These are phyloP conservation scores for Sanderia malayensis DNA, from an alignment of 30 jellyfish, hydroid and myxozoan species.

Conservation along the genomic window DNA sequence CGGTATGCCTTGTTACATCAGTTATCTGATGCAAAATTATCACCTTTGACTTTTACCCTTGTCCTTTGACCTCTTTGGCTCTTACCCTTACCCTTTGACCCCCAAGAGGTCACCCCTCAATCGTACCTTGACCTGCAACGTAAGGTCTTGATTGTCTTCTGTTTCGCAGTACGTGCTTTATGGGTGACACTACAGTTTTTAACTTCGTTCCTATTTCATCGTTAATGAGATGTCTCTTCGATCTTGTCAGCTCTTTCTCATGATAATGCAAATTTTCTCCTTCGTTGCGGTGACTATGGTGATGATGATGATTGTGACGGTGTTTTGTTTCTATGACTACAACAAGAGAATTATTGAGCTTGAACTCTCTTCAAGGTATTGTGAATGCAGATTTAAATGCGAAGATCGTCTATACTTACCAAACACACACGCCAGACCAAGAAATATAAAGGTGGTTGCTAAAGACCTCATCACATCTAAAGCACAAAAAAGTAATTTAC, in stretches of 20 bases:
- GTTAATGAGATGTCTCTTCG: slow-evolving; percentile 42
- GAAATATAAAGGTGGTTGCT: background rate
- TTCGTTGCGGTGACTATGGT: slow-evolving; percentile 17
- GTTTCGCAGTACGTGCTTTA: background rate
- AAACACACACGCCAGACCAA: slow-evolving; percentile 15
- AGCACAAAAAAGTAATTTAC: too few species aligned
- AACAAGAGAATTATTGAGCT: too few species aligned
- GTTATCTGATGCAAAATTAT: too few species aligned
- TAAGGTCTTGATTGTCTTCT: slow-evolving; percentile 47
- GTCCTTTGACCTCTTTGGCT: too few species aligned
- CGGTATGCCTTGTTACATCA: too few species aligned
- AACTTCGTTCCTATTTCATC: slow-evolving; percentile 7
- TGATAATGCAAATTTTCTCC: slow-evolving; percentile 13
- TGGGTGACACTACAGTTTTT: background rate
- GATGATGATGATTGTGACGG: slow-evolving; percentile 21
- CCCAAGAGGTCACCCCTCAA: too few species aligned
- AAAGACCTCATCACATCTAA: slow-evolving; percentile 42
- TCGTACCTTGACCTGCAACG: slow-evolving; percentile 57
- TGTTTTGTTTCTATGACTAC: slow-evolving; percentile 23
- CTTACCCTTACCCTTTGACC: too few species aligned
- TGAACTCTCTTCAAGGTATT: too few species aligned
- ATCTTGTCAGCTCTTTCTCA: slow-evolving; percentile 38
- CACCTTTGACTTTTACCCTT: too few species aligned
- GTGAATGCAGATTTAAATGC: too few species aligned
- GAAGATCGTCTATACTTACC: too few species aligned